Percentiles rank a stretch among this genome's conserved stretches.
Evolutionary conservation across 2,797 vertebrate species (phyloP).

Genomic region (Arrhamphus sclerolepis): DNA sequence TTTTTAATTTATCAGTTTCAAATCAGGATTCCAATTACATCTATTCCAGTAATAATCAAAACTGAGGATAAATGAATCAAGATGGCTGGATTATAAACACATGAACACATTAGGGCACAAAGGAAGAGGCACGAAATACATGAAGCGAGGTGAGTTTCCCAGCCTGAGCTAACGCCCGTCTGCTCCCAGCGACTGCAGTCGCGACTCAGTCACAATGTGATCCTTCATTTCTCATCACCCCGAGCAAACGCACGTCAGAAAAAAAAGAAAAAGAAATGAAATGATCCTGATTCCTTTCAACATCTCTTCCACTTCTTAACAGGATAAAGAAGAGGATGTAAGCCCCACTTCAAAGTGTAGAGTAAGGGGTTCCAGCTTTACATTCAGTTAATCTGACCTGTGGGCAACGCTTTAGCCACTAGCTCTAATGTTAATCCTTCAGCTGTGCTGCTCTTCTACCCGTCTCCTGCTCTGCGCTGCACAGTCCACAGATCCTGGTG

Average conservation of each 20-base stretch:
- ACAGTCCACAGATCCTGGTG: constrained; percentile 42
- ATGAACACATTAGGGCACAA: no score
- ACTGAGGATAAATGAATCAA: no score
- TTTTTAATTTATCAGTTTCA: no score
- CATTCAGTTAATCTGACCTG: constrained; percentile 73
- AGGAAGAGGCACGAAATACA: no score
- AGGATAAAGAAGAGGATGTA: constrained; percentile 59
- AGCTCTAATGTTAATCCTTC: constrained; percentile 67
- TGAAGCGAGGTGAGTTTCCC: no score
- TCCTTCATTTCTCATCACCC: constrained; percentile 30
- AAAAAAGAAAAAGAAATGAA: background rate
- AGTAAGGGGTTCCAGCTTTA: constrained; percentile 57
- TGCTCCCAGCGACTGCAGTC: background rate
- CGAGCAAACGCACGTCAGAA: constrained; percentile 25
- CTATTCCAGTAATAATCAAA: no score
- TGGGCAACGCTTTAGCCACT: constrained; percentile 63
- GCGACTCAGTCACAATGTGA: constrained; percentile 15
- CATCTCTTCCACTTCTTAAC: constrained; percentile 38
- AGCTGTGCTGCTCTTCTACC: constrained; percentile 43
- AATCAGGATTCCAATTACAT: no score
- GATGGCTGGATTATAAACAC: no score
- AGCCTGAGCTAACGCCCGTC: no score
- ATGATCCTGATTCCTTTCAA: constrained; percentile 35
- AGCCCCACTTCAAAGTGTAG: constrained; percentile 68
- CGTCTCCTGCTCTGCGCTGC: constrained; percentile 19